Evolutionary conservation across 2,888 invertebrate genomes (phyloP), one percentile per base, ranked within the genome.

Genomic region (Acronicta alni): DNA sequence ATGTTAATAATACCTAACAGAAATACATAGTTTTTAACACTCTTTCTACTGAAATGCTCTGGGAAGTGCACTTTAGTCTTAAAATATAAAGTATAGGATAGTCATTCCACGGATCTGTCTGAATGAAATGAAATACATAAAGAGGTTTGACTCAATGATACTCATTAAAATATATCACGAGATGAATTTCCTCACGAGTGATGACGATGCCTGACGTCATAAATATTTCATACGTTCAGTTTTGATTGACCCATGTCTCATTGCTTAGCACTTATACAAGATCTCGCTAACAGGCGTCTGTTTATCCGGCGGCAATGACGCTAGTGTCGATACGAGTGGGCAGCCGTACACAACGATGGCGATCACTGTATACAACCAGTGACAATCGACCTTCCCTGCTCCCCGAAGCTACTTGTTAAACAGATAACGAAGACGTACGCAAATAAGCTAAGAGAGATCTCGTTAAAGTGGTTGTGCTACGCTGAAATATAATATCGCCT

Each of bases 401-500:
- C 72, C 80, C 74, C 72, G 51, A 60, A 35, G 42, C 39, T 57
- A 23, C 45, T 69, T 68, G 57, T 65, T 52, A 53, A 49, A 44
- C 47, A 61, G 66, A 69, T 37, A 53, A 70, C 48, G 57, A 51
- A 64, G 58, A 69, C 61, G 74, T 52, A 53, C 44, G 30, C 18
- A 61, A 64, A 55, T 70, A 53, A 67, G 42, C 61, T 45, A 37
- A 45, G 39, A 69, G 73, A 65, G 82, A 51, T 83, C 86, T 64
- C 26, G 32, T 44, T 69, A 75, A 58, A 72, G 71, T 86, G 86
- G 89, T 77, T 72, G 75, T 71, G 69, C 58, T 65, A 72, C 77
- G 81, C 79, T 91, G 93, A 90, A 93, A 93, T 88, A 91, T 90
- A 92, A 93, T 93, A 92, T 93, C 88, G 86, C 76, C 60, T 86